These are phyloP conservation scores for Hippoglossus hippoglossus DNA, from an alignment of 2,797 vertebrate species.

Conservation along the genomic window DNA sequence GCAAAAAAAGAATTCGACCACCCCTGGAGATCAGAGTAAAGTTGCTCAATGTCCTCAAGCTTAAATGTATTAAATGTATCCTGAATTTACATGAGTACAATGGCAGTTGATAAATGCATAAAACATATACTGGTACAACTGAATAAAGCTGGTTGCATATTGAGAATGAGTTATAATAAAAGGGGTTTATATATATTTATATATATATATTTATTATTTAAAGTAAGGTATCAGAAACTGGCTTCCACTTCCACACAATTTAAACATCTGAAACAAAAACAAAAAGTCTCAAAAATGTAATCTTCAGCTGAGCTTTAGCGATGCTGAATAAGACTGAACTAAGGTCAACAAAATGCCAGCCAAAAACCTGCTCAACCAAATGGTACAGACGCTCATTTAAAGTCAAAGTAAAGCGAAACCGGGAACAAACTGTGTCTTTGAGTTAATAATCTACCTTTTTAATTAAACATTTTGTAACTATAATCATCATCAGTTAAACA, in stretches of 20 bases:
- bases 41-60: too few relatives aligned
- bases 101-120: too few relatives aligned
- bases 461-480: constrained; percentile 2
- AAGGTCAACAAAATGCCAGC: not conserved
- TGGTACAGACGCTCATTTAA: not conserved
- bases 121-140: too few relatives aligned
- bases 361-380: not conserved
- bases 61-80: too few relatives aligned
- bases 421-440: not conserved
- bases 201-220: not conserved
- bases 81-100: too few relatives aligned
- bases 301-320: not conserved
- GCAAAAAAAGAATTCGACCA: too few relatives aligned
- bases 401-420: not conserved
- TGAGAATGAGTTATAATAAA: not conserved
- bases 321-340: too few relatives aligned
- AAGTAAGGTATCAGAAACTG: too few relatives aligned
- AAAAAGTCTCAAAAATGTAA: not conserved
- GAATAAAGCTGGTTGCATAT: not conserved
- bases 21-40: too few relatives aligned
- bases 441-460: not conserved
- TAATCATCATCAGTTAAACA: constrained; percentile 1
- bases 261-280: not conserved
- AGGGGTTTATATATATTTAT: not conserved
- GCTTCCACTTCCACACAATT: not conserved